Evolutionary conservation across 2,113 vertebrate species (phyloP), one percentile per base, ranked within the genome.

Genomic region (Echinops telfairi): DNA sequence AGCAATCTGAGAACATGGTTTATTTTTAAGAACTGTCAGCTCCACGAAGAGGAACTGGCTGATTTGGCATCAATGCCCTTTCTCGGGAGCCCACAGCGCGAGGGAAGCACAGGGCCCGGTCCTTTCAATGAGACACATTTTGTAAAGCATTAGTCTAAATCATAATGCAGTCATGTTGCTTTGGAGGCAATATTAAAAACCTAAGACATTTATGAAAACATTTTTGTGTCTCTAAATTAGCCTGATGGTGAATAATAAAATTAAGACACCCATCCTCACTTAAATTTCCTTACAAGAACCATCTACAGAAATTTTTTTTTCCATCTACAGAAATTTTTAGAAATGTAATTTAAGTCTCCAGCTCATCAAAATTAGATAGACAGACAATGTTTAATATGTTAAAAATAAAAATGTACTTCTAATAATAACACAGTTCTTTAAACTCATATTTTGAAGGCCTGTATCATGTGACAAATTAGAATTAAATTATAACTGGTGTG

Each of bases 341-440:
- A 83, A 90, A 68, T 83, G 77, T 87, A 87, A 71, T 38, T 83
- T 22, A 38, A 71, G 70, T 71, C 0, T 78, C n/a, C 38, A 23
- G 77, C 89, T 76, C 5, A 81, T 80, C 17, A 62, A 53, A 60
- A 31, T 71, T 79, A 89, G 82, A 70, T 57, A 80, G 16, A 73
- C 70, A 84, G 3, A 3, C 71, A 93, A 64, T 64, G 86, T 64
- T 86, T 81, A 79, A 8, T 79, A 19, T 1, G 83, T 87, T 75
- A 88, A 83, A 83, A 83, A 36, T 53, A 4, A 47, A 95, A 87
- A n/a, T 43, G 79, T 88, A 58, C 57, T 77, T 85, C 83, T 60
- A 36, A 1, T 58, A 58, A 29, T 76, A 92, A 78, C 36, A 58
- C 10, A 75, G 60, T 86, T 86, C 86, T 36, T 75, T 31, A 64